A percentile compares a stretch with the other conserved stretches of the same genome.
phyloP scores from a whole-genome alignment of 2,113 vertebrate species.

The Campylomormyrus numenius region DNA sequence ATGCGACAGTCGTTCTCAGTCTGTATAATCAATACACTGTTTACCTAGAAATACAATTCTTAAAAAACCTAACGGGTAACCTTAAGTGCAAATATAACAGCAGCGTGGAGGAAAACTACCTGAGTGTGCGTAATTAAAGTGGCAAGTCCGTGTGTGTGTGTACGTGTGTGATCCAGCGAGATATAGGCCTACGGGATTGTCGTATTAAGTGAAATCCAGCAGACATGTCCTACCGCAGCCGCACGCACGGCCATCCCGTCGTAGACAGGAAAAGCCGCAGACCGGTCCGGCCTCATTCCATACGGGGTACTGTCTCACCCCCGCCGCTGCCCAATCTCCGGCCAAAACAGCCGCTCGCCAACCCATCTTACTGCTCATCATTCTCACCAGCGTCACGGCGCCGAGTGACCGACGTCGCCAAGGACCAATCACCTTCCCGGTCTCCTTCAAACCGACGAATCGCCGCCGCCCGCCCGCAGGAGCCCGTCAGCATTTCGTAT shows the following conservation, averaged over 20 bases:
- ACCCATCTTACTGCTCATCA: conserved; percentile 52
- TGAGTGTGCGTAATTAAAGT: not conserved
- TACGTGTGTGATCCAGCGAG: not conserved
- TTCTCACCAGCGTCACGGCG: conserved; percentile 19
- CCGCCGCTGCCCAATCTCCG: conserved; percentile 47
- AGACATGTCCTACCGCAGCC: not conserved
- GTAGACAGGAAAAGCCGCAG: conserved; percentile 27
- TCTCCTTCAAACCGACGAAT: conserved; percentile 55
- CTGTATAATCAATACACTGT: not conserved
- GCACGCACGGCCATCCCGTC: not conserved
- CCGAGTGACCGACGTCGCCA: conserved; percentile 38
- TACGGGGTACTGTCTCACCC: conserved; percentile 35
- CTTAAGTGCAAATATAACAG: not conserved
- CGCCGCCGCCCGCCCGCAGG: conserved; percentile 33
- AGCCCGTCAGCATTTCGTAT: conserved; percentile 55
- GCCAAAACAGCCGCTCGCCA: conserved; percentile 51
- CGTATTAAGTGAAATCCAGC: not conserved
- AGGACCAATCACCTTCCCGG: conserved; percentile 56
- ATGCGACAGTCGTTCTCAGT: not conserved
- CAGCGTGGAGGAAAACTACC: not conserved
- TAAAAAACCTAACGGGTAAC: not conserved
- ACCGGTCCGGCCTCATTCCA: conserved; percentile 58
- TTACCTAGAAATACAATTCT: not conserved
- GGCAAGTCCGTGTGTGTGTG: not conserved
- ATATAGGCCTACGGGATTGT: not conserved